Evolutionary conservation across 2,113 vertebrate species (phyloP).

Genomic region (Notarius quadriscutis): DNA sequence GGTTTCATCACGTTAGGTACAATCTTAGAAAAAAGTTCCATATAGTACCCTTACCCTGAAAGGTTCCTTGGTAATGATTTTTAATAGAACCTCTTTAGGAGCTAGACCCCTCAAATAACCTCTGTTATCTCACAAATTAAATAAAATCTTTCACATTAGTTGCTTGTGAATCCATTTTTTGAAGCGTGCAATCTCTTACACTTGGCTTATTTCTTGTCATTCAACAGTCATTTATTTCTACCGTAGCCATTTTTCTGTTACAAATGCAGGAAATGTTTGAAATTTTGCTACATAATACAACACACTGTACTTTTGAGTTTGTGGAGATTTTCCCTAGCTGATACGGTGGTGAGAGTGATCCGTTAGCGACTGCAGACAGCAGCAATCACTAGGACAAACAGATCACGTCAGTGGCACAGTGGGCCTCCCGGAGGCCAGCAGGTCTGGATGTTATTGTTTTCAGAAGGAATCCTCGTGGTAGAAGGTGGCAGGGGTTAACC

Average conservation of each 20-base stretch:
- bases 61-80: background rate
- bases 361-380: slow-evolving; percentile 59
- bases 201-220: background rate
- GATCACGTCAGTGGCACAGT: slow-evolving; percentile 72
- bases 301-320: background rate
- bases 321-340: slow-evolving; percentile 5
- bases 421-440: slow-evolving; percentile 70
- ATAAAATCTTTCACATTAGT: background rate
- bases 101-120: background rate
- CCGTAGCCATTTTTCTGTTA: background rate
- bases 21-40: background rate
- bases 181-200: background rate
- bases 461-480: slow-evolving; percentile 81
- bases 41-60: background rate
- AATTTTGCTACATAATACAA: background rate
- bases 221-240: background rate
- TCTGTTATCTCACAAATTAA: background rate
- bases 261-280: slow-evolving; percentile 3
- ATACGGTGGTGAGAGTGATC: background rate
- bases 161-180: background rate
- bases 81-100: background rate
- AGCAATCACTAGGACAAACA: slow-evolving; percentile 82
- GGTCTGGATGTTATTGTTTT: slow-evolving; percentile 90
- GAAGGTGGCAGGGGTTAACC: slow-evolving; percentile 78
- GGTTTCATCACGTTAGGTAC: background rate